Conservation (phyloP, 2,888 invertebrate species). For the Rugalucina vietnamica region DNA sequence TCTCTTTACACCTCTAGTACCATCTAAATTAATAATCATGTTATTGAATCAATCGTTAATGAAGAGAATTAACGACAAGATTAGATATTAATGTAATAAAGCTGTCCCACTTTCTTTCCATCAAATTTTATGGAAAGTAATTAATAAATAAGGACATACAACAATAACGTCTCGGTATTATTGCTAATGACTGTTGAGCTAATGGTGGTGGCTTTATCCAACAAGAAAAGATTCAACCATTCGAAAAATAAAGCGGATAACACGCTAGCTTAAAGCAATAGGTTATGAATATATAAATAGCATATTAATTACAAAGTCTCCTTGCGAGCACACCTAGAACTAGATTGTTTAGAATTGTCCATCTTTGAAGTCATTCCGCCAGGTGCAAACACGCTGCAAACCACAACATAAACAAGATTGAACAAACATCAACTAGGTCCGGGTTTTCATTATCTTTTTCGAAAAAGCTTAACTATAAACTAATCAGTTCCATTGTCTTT, state of each 20-base stretch:
- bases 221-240: neutral
- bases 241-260: neutral
- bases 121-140: neutral
- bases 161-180: neutral
- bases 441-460: too few species aligned
- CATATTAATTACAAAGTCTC: neutral
- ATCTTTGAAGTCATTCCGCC: too few species aligned
- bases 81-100: conserved; percentile 8
- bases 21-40: conserved; percentile 1
- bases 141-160: conserved; percentile 4
- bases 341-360: too few species aligned
- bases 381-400: too few species aligned
- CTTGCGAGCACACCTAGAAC: too few species aligned
- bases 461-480: too few species aligned
- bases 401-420: too few species aligned
- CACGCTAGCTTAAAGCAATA: neutral
- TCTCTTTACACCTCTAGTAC: too few species aligned
- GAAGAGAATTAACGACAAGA: neutral
- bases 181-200: neutral
- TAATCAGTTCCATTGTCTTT: too few species aligned
- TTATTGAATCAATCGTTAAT: neutral
- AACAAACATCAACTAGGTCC: too few species aligned
- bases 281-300: neutral
- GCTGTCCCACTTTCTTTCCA: neutral
- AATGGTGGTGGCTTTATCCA: neutral